Evolutionary conservation across 2,888 invertebrate genomes (phyloP).

Genomic region (Sabatieria punctata): DNA sequence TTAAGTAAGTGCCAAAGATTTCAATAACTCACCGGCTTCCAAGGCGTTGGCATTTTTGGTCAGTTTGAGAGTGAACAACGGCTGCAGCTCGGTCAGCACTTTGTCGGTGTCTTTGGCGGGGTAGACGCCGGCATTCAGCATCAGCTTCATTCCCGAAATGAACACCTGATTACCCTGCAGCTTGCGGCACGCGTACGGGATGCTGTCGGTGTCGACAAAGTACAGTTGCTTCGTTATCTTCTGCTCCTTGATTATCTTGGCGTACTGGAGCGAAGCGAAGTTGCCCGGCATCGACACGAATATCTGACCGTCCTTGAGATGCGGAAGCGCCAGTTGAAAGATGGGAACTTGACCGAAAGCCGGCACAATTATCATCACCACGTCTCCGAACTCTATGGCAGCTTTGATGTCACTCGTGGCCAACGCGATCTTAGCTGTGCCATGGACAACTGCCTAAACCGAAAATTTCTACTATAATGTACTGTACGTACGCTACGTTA

Average conservation of each 20-base stretch:
- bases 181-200: constrained; percentile 5
- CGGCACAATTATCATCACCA: constrained; percentile 2
- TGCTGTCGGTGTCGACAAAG: constrained; percentile 7
- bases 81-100: background rate
- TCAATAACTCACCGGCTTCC: constrained; percentile 4
- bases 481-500: too few species aligned
- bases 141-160: constrained; percentile 1
- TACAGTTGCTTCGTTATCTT: background rate
- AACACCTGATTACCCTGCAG: background rate
- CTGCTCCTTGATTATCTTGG: constrained; percentile 1
- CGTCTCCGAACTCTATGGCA: constrained; percentile 3
- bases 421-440: background rate
- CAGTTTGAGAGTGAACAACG: background rate
- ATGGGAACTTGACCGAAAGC: constrained; percentile 4
- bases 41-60: background rate
- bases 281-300: constrained; percentile 3
- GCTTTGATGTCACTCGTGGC: constrained; percentile 1
- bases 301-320: constrained; percentile 1
- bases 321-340: constrained; percentile 4
- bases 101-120: background rate
- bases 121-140: constrained; percentile 3
- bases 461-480: background rate
- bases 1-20: too few species aligned
- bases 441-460: background rate
- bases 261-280: constrained; percentile 4